Conservation (phyloP, 1,140 invertebrate species). For the Drosophila obscura region DNA sequence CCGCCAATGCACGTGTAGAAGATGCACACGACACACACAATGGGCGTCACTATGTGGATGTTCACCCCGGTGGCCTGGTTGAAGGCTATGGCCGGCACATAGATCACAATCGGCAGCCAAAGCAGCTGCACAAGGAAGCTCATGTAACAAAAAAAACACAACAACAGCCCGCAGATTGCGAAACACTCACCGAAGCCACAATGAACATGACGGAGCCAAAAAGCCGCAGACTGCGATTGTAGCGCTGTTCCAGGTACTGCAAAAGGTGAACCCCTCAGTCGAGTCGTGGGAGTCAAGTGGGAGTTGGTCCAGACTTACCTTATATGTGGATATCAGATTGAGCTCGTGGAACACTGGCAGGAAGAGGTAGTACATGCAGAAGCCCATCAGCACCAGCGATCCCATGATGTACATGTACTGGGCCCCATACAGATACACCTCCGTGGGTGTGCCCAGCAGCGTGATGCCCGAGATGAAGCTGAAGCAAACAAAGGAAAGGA, state of each 20-base stretch:
- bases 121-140: conserved; percentile 84
- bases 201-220: conserved; percentile 91
- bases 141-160: too few relatives aligned
- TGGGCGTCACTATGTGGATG: conserved; percentile 91
- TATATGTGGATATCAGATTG: conserved; percentile 91
- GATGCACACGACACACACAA: conserved; percentile 94
- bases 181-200: conserved; percentile 87
- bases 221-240: conserved; percentile 88
- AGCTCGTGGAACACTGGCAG: conserved; percentile 93
- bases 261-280: background rate
- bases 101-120: conserved; percentile 88
- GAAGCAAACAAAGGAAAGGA: too few relatives aligned
- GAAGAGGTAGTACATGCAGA: conserved; percentile 88
- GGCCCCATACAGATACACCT: conserved; percentile 92
- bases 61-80: conserved; percentile 94
- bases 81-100: conserved; percentile 88
- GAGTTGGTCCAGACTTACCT: conserved; percentile 86
- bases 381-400: conserved; percentile 87
- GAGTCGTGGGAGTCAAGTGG: too few relatives aligned
- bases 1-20: conserved; percentile 97
- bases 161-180: too few relatives aligned
- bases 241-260: conserved; percentile 92
- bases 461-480: conserved; percentile 88
- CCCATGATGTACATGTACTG: conserved; percentile 88
- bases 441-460: conserved; percentile 89